A percentile compares a stretch with the other conserved stretches of the same genome.
Conservation (phyloP, 2,113 vertebrate genomes). For the Silurus glanis region DNA sequence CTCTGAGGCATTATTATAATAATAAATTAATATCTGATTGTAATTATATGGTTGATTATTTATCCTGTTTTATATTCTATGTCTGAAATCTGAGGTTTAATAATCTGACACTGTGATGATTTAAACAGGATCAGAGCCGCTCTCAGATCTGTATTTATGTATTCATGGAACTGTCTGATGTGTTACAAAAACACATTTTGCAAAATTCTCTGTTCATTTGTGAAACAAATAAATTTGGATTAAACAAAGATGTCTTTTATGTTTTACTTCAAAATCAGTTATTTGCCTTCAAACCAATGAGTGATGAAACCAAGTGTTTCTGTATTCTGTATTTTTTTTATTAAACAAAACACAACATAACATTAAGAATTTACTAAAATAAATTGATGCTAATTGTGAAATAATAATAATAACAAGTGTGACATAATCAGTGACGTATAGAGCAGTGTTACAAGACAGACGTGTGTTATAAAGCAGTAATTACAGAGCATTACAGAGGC, state of each 20-base stretch:
- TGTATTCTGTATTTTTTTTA: not conserved
- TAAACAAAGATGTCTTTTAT: not conserved
- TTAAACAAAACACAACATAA: not conserved
- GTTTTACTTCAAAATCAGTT: not conserved
- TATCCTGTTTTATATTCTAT: slow-evolving; percentile 36
- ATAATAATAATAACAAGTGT: not conserved
- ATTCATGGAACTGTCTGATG: slow-evolving; percentile 59
- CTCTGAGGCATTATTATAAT: not conserved
- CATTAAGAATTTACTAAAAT: not conserved
- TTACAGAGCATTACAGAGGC: not conserved
- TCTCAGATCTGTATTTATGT: slow-evolving; percentile 60
- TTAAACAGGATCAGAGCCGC: slow-evolving; percentile 8
- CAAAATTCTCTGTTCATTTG: slow-evolving; percentile 45
- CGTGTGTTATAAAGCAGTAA: not conserved
- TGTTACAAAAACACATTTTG: slow-evolving; percentile 47
- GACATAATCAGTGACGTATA: not conserved
- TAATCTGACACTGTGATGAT: slow-evolving; percentile 21
- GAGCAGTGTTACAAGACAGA: not conserved
- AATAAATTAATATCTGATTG: slow-evolving; percentile 46
- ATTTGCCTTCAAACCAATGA: too few relatives aligned
- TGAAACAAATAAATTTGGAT: slow-evolving; percentile 65
- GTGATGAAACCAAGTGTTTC: not conserved
- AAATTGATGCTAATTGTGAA: not conserved
- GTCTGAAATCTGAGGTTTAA: not conserved
- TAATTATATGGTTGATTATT: slow-evolving; percentile 32